Conservation (phyloP, 2,888 invertebrate genomes). For the Oxytorus armatus region DNA sequence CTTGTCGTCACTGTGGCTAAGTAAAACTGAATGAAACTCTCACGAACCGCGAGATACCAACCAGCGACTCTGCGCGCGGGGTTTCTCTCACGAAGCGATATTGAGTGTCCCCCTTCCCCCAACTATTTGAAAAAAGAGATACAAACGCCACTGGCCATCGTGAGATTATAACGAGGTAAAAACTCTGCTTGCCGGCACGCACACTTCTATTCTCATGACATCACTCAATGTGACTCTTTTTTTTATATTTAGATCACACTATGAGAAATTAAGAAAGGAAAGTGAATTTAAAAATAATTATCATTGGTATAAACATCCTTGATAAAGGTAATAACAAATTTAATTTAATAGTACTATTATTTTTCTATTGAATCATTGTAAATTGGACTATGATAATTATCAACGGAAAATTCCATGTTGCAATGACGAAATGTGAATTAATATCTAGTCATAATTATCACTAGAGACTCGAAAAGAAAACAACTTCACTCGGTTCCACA, state of each 20-base stretch:
- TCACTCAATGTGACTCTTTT: slow-evolving; percentile 4
- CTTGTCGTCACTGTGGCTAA: slow-evolving; percentile 55
- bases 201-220: slow-evolving; percentile 23
- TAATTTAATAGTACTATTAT: no score
- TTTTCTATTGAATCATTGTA: background rate
- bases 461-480: no score
- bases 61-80: slow-evolving; percentile 10
- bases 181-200: background rate
- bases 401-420: background rate
- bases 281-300: no score
- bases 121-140: slow-evolving; percentile 11
- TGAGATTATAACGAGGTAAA: slow-evolving; percentile 10
- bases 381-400: background rate
- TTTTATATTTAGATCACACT: background rate
- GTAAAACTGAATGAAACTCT: slow-evolving; percentile 64
- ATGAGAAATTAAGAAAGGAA: background rate
- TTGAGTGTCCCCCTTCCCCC: slow-evolving; percentile 6
- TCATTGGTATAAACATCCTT: no score
- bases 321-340: no score
- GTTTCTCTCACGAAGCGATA: slow-evolving; percentile 35
- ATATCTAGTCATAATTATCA: no score
- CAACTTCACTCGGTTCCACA: no score
- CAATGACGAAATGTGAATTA: no score
- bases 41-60: slow-evolving; percentile 48
- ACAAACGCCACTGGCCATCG: slow-evolving; percentile 19